Conservation (phyloP, 2,888 invertebrate genomes). For the Oligia strigilis region DNA sequence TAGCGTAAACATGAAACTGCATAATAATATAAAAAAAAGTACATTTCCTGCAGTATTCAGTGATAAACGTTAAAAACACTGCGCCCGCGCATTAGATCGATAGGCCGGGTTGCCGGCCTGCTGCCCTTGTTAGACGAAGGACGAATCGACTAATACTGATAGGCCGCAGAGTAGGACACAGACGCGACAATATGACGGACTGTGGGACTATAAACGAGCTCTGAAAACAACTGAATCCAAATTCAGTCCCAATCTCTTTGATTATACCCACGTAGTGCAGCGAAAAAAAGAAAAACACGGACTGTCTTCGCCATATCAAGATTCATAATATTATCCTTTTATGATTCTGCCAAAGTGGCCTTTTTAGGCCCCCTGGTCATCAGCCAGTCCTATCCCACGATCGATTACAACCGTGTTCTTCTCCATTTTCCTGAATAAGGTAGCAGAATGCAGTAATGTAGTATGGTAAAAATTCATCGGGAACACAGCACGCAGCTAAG, state of each 20-base stretch:
- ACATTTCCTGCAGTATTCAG: constrained; percentile 59
- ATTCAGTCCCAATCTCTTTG: no score
- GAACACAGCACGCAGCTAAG: neutral
- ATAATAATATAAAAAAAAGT: constrained; percentile 26
- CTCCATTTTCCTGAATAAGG: no score
- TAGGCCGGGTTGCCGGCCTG: constrained; percentile 86
- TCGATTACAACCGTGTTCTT: no score
- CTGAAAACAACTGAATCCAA: neutral
- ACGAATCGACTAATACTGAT: constrained; percentile 77
- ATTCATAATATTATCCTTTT: no score
- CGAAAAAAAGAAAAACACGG: no score
- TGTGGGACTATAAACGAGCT: neutral
- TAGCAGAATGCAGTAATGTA: neutral
- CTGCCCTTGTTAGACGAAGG: constrained; percentile 90
- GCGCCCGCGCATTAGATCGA: constrained; percentile 83
- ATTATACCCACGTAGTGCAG: no score
- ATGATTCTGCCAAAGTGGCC: no score
- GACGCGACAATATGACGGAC: constrained; percentile 52
- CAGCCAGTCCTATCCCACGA: neutral
- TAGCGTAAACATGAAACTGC: constrained; percentile 9
- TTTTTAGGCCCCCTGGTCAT: no score
- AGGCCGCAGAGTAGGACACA: constrained; percentile 54
- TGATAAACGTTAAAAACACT: constrained; percentile 54
- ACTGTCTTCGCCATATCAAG: no score
- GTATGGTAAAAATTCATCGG: no score